Evolutionary conservation across 2,113 vertebrate species (phyloP).

Genomic region (Lampris megalopsis): DNA sequence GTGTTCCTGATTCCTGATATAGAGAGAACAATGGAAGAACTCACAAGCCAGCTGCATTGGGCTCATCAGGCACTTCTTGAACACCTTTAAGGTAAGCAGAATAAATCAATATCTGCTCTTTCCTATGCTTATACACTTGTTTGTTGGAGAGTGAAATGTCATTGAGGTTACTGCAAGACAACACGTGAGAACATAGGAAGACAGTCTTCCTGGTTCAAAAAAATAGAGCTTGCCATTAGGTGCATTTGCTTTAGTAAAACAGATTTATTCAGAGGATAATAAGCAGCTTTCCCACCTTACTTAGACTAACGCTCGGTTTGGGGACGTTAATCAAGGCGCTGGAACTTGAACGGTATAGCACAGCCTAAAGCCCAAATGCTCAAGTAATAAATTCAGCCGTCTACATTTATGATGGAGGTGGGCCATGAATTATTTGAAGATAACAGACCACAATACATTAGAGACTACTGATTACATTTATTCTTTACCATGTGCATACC

Average conservation of each 20-base stretch:
- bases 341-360: neutral
- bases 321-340: constrained; percentile 19
- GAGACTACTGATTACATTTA: no score
- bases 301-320: neutral
- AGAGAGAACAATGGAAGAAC: constrained; percentile 39
- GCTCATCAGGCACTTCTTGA: constrained; percentile 32
- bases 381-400: constrained; percentile 5
- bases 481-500: neutral
- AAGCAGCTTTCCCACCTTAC: constrained; percentile 12
- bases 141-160: constrained; percentile 37
- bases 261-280: constrained; percentile 4
- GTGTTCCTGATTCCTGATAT: no score
- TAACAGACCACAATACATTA: constrained; percentile 8
- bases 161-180: constrained; percentile 26
- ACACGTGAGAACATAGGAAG: neutral
- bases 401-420: neutral
- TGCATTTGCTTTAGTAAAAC: neutral
- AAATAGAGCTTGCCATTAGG: neutral
- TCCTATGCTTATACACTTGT: constrained; percentile 23
- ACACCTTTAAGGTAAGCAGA: constrained; percentile 44
- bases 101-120: constrained; percentile 51
- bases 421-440: neutral
- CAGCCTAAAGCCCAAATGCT: no score
- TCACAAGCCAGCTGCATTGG: constrained; percentile 17
- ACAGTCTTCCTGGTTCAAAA: neutral